A percentile compares a stretch with the other conserved stretches of the same genome.
phyloP scores from a whole-genome alignment of 2,888 invertebrate species.

The Busseola fusca region DNA sequence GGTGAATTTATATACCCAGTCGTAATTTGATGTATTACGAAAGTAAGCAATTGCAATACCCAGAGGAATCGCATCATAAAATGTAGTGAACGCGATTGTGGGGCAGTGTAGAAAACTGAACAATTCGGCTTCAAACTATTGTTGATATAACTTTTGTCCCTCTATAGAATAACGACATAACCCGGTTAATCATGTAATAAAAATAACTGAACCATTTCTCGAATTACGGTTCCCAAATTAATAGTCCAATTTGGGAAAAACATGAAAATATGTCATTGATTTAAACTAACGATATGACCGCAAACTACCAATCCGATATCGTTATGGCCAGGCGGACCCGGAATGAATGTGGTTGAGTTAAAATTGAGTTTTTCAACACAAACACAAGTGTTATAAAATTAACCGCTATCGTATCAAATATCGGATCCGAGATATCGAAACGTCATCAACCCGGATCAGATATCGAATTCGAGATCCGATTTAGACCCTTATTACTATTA shows the following conservation, averaged over 20 bases:
- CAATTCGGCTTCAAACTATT: slow-evolving; percentile 15
- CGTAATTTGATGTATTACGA: slow-evolving; percentile 31
- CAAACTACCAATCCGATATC: slow-evolving; percentile 45
- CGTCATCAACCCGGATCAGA: no score
- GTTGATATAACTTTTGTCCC: slow-evolving; percentile 14
- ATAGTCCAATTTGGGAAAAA: slow-evolving; percentile 50
- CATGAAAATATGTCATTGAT: slow-evolving; percentile 56
- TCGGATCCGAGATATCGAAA: no score
- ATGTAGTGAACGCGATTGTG: slow-evolving; percentile 8
- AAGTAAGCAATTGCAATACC: slow-evolving; percentile 28
- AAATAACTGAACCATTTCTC: slow-evolving; percentile 27
- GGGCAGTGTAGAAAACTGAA: slow-evolving; percentile 1
- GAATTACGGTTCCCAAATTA: slow-evolving; percentile 36
- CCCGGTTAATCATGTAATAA: slow-evolving; percentile 26
- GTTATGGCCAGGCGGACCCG: slow-evolving; percentile 22
- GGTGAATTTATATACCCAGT: slow-evolving; percentile 3
- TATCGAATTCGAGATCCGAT: no score
- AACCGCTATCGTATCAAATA: no score
- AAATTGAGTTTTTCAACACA: slow-evolving; percentile 37
- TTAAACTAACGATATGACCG: slow-evolving; percentile 47
- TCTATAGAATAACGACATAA: slow-evolving; percentile 14
- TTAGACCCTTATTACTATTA: no score
- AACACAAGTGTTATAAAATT: slow-evolving; percentile 11
- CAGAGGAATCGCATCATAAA: slow-evolving; percentile 19
- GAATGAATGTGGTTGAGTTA: slow-evolving; percentile 17